Evolutionary conservation across 1,140 invertebrate species (phyloP), one percentile per base, ranked within the genome.

Genomic region (Leptinotarsa texana): DNA sequence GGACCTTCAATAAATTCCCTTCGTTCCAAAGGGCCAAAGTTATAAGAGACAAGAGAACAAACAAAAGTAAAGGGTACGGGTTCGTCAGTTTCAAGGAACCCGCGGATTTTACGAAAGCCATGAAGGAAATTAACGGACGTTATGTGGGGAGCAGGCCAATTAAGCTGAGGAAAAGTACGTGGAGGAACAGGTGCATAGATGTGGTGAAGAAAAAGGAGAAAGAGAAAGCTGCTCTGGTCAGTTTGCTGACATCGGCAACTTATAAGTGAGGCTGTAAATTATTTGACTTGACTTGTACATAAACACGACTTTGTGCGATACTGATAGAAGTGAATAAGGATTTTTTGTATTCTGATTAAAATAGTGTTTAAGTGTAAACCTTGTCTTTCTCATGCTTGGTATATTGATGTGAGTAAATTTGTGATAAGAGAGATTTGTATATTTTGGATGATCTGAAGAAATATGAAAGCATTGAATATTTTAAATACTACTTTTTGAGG

Each of bases 61-160:
- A 99, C 84, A 99, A 99, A 87, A 98, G 95, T 65, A 98, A 98
- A 89, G 98, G 98, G 8, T 99, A 98, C 87, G 98, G 98, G 6
- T 99, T 99, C 86, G 96, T 99, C 49, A 99, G 97, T 80, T 99
- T 99, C 84, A 97, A 96, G 84, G 97, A 99, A 86, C 97, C 98
- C 0, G 92, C 94, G 57, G 98, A 99, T 86, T 99, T 99, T 83
- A 97, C 98, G 51, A 93, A 94, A 82, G 98, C 98, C 13, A 99
- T 99, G 93, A 96, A 98, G 83, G 98, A 99, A 89, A 97, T 99
- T 94, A 97, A 96, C 82, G 94, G 95, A 72, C 90, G 94, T 57
- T 99, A 99, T 85, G 98, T 99, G 3, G 98, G 98, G 18, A 99
- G 97, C 82, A 89, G 98, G 27, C 98, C 98, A 2, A 99, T 99